Base-by-base conservation (phyloP, 2,113 vertebrate species). In the Cisticola juncidis region DNA sequence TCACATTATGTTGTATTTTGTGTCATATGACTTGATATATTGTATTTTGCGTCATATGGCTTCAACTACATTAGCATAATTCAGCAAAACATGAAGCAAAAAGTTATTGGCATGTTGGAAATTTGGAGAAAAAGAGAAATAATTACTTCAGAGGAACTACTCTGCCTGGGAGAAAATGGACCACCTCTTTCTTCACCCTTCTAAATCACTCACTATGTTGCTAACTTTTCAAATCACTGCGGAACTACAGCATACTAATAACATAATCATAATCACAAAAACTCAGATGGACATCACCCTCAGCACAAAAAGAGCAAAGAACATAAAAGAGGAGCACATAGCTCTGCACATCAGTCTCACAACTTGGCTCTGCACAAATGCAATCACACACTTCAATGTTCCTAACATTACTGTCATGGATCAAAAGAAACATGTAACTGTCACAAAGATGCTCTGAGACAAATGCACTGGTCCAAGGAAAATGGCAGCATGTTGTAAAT, bases 331-430 rank as follows among this genome's bases (percentile, higher is more conserved):
- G 20, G 40, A 16, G 22, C 45, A 42, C 8, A n/a, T 4, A 51
- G 11, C 23, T 82, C 48, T 72, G 22, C n/a, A 65, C n/a, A 65
- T 62, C n/a, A 84, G 0, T 82, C 64, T 87, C 70, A 69, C 18
- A 65, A 26, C 0, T 4, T 2, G 7, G 8, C 16, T 89, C 81
- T 71, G 61, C 57, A 74, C 28, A 94, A 95, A 78, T 36, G 26
- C 33, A 79, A 53, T 95, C 61, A 68, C 57, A 82, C 65, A 92
- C 53, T 72, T 83, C 56, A 87, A 48, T 90, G 72, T 92, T 94
- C 31, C 9, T 62, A 47, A 47, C 23, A 23, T 51, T 80, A 21
- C 26, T 50, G 47, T 76, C 90, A 92, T 6, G 65, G 87, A 90
- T 91, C 66, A 88, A 69, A 86, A 83, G 62, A 66, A 80, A 79